A percentile compares a stretch with the other conserved stretches of the same genome.
phyloP scores from a whole-genome alignment of 2,113 vertebrate species.

The Colinus virginianus region DNA sequence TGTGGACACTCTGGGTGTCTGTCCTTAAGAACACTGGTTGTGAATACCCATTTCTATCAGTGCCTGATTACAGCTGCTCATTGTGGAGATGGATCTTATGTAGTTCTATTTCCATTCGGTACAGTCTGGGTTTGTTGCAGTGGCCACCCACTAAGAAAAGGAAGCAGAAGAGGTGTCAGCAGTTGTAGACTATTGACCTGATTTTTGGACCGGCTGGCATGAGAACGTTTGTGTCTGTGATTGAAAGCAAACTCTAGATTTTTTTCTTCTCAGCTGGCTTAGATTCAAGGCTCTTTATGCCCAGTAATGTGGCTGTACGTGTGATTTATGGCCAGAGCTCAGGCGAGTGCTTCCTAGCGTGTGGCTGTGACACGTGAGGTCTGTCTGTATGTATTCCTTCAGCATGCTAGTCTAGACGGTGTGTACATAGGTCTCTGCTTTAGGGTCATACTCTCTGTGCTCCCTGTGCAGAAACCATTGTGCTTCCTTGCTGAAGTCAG shows the following conservation, averaged over 20 bases:
- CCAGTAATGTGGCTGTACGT: background rate
- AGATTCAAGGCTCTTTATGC: background rate
- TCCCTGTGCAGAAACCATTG: background rate
- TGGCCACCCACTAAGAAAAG: background rate
- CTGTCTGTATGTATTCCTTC: fast-evolving
- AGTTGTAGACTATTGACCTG: background rate
- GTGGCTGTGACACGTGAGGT: background rate
- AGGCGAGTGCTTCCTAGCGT: background rate
- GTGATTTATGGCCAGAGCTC: background rate
- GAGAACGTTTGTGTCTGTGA: background rate
- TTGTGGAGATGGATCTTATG: background rate
- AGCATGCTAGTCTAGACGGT: fast-evolving
- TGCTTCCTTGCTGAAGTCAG: background rate
- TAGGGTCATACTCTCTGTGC: background rate
- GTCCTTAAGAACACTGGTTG: background rate
- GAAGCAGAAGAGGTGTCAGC: constrained; percentile 12
- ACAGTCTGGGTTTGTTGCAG: background rate
- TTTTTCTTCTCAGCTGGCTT: constrained; percentile 10
- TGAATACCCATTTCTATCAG: background rate
- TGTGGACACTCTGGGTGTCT: background rate
- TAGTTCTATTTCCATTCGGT: background rate
- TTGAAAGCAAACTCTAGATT: constrained; percentile 17
- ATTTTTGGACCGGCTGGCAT: constrained; percentile 18
- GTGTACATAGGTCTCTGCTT: background rate
- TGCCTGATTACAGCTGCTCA: background rate